A percentile compares a stretch with the other conserved stretches of the same genome.
These are phyloP conservation scores for Phalacrocorax carbo DNA, from an alignment of 2,113 vertebrate genomes.

Conservation along the genomic window DNA sequence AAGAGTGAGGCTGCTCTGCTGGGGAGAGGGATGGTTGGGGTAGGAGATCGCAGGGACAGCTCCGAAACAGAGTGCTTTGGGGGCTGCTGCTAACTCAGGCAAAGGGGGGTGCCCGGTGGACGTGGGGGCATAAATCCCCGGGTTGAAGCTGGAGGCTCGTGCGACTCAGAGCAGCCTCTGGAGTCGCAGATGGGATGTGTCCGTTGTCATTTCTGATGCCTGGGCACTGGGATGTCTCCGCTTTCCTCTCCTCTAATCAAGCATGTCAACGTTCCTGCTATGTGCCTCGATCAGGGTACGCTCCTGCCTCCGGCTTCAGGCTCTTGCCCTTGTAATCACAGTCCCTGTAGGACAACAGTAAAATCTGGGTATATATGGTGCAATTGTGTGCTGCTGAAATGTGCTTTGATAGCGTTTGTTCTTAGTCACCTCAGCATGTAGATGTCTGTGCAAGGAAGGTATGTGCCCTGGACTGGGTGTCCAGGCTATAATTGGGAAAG, in stretches of 20 bases:
- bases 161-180: neutral
- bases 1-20: rapidly evolving
- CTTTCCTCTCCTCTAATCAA: neutral
- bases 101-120: neutral
- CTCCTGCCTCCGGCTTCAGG: neutral
- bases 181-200: neutral
- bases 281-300: rapidly evolving
- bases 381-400: neutral
- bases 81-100: neutral
- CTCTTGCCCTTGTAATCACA: neutral
- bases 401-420: rapidly evolving
- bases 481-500: neutral
- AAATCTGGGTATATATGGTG: neutral
- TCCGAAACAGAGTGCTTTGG: neutral
- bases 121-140: neutral
- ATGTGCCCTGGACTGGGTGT: neutral
- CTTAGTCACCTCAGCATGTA: neutral
- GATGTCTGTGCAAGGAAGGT: neutral
- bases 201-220: neutral
- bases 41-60: neutral
- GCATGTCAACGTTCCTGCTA: rapidly evolving
- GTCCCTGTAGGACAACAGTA: neutral
- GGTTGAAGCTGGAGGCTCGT: neutral
- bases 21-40: neutral
- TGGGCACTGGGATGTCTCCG: neutral